phyloP scores from a whole-genome alignment of 2,888 invertebrate genomes.

The Amphimallon solstitiale region DNA sequence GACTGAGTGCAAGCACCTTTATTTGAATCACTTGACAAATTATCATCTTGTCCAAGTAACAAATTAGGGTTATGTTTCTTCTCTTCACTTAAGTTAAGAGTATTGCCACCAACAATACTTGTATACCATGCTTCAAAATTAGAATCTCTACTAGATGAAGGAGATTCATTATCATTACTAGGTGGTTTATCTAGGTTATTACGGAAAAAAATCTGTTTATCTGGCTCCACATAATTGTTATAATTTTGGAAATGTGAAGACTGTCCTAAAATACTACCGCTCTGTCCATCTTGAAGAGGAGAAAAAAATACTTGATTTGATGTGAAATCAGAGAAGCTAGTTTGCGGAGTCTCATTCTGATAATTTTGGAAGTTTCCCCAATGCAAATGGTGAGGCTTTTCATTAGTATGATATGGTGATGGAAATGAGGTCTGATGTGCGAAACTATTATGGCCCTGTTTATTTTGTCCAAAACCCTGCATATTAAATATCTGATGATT shows the following conservation, averaged over 20 bases:
- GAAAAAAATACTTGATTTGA: not conserved
- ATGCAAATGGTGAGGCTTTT: not conserved
- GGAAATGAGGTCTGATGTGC: not conserved
- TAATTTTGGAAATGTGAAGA: not conserved
- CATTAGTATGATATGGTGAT: not conserved
- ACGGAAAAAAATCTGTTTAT: not conserved
- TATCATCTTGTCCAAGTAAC: no score
- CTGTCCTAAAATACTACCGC: no score
- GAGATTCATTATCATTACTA: not conserved
- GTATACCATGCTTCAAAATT: conserved; percentile 17
- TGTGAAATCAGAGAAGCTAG: not conserved
- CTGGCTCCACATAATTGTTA: no score
- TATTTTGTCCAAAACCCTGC: not conserved
- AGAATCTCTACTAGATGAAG: not conserved
- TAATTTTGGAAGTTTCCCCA: not conserved
- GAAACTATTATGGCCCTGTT: not conserved
- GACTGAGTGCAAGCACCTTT: not conserved
- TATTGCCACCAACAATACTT: not conserved
- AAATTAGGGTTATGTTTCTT: no score
- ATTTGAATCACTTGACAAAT: not conserved
- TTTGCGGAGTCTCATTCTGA: not conserved
- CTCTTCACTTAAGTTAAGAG: no score
- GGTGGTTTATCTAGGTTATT: not conserved
- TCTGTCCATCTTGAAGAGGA: no score
- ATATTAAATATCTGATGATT: not conserved